Conservation (phyloP, 1,140 invertebrate species). For the Dryas iulia region DNA sequence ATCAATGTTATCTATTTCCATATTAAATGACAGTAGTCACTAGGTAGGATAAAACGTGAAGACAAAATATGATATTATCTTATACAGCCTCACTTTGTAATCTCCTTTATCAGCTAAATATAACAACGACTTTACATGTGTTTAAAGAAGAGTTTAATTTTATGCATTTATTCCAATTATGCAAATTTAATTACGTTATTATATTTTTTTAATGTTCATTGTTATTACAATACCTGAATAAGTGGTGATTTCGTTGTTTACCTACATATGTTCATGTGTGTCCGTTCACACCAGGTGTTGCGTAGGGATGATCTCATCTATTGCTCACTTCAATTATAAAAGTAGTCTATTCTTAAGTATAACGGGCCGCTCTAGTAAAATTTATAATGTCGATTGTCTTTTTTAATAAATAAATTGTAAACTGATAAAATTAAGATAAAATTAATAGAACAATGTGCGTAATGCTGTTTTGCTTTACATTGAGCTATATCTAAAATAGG, state of each 20-base stretch:
- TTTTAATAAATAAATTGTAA: not conserved
- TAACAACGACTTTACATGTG: not conserved
- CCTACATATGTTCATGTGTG: not conserved
- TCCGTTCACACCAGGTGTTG: conserved; percentile 30
- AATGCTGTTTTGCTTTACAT: no score
- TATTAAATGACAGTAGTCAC: no score
- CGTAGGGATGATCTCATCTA: conserved; percentile 35
- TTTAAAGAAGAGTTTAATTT: not conserved
- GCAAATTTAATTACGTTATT: not conserved
- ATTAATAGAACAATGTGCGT: no score
- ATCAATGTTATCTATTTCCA: no score
- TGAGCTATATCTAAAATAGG: no score
- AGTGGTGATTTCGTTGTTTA: conserved; percentile 21
- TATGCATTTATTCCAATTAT: not conserved
- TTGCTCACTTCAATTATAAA: conserved; percentile 28
- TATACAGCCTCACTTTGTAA: not conserved
- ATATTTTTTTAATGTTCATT: not conserved
- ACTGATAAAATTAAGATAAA: no score
- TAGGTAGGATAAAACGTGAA: not conserved
- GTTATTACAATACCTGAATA: conserved; percentile 3
- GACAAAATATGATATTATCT: not conserved
- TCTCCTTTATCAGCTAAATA: conserved; percentile 7
- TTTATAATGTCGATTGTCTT: not conserved
- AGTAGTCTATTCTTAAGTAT: conserved; percentile 13
- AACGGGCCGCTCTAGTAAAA: conserved; percentile 11